Base-by-base conservation (phyloP, 2,797 vertebrate genomes). In the Spondyliosoma cantharus region DNA sequence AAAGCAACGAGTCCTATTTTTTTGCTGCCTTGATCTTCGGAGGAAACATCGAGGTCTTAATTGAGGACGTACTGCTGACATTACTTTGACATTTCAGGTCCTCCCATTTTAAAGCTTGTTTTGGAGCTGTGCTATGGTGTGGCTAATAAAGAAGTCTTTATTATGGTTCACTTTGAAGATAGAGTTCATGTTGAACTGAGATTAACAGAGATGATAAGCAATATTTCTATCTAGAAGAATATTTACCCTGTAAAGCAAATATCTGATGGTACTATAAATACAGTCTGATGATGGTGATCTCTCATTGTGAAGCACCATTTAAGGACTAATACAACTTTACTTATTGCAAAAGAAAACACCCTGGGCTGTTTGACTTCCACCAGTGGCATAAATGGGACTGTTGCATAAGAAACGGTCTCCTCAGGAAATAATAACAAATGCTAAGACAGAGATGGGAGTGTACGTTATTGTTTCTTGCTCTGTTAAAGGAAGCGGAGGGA, bases 401-500 rank as follows among this genome's bases (percentile, higher is more conserved):
- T 91, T 92, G 63, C 71, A 59, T 83, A 83, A 90, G 78, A 87
- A 86, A 61, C 56, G 3, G 73, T 57, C 1, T 81, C 57, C 57
- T 70, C 68, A 66, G 84, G 81, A 93, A 89, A 86, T 80, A 62
- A 85, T 77, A 74, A 83, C 78, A 80, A 49, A 72, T 54, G 74
- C 64, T 76, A 17, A 78, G 86, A 82, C 74, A 54, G 25, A 72
- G 52, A n/a, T 74, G 73, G 76, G 77, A 80, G 70, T 86, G 75
- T 66, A 48, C 77, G 20, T 72, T 78, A 88, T 93, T 93, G 89
- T 92, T 88, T 81, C 15, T 78, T 69, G 50, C 78, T 82, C 80
- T 63, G 76, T 67, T 81, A 67, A 56, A 85, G 84, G 83, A 79
- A 84, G 29, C 54, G 2, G 58, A 76, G 78, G 90, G 90, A 94